Evolutionary conservation across 37 sponge, comb jelly and placozoan genomes (phyloP).

Genomic region (Chondrosia reniformis): DNA sequence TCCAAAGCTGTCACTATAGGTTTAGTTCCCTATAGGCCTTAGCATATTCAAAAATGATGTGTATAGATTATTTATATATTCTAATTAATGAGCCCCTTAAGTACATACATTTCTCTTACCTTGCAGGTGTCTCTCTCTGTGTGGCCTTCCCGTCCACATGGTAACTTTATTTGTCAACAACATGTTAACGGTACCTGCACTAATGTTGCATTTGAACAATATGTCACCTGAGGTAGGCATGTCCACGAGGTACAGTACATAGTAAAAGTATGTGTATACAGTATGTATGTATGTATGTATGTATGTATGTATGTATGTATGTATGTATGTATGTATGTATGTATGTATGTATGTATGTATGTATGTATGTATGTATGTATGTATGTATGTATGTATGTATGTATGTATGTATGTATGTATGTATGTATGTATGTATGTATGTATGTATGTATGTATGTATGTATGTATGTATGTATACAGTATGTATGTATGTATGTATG

Average conservation of each 20-base stretch:
- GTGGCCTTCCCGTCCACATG: constrained; percentile 47
- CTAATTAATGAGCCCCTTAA: no score
- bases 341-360: not conserved
- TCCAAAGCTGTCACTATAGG: no score
- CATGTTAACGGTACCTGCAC: constrained; percentile 51
- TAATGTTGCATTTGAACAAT: constrained; percentile 38
- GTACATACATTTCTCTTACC: not conserved
- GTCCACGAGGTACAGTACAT: no score
- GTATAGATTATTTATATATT: no score
- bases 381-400: not conserved
- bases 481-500: not conserved
- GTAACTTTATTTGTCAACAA: constrained; percentile 24
- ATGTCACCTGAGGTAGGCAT: constrained; percentile 53
- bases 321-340: not conserved
- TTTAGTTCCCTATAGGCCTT: no score
- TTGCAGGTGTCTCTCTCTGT: constrained; percentile 39
- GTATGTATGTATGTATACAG: not conserved
- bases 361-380: not conserved
- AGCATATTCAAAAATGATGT: no score
- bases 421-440: not conserved
- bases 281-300: not conserved
- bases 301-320: not conserved
- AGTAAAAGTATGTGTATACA: not conserved
- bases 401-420: not conserved
- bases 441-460: not conserved